Percentiles rank a stretch among this genome's conserved stretches.
These are phyloP conservation scores for Drosophila eohydei DNA, from an alignment of 2,888 invertebrate species.

Conservation along the genomic window DNA sequence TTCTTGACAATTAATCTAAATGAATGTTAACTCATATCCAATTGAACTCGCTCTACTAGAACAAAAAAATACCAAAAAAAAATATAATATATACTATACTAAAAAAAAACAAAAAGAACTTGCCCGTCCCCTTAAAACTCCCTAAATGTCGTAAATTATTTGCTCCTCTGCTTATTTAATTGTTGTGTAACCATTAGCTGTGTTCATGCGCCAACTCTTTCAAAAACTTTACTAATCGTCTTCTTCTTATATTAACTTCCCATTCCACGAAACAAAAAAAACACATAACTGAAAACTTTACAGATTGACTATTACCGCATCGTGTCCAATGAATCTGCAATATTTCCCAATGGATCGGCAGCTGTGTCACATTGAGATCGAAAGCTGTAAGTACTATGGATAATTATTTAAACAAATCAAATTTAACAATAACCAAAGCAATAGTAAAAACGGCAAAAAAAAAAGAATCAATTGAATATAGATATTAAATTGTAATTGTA, in stretches of 20 bases:
- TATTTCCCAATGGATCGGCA: slow-evolving; percentile 99
- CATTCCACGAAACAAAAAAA: slow-evolving; percentile 28
- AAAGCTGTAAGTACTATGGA: slow-evolving; percentile 95
- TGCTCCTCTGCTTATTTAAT: slow-evolving; percentile 71
- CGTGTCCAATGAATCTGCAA: slow-evolving; percentile 98
- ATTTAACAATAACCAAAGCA: neutral
- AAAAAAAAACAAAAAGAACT: slow-evolving; percentile 1
- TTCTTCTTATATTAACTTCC: slow-evolving; percentile 23
- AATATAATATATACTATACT: neutral
- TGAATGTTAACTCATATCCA: slow-evolving; percentile 75
- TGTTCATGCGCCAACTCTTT: slow-evolving; percentile 45
- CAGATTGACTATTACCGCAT: slow-evolving; percentile 95
- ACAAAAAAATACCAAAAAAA: slow-evolving; percentile 21
- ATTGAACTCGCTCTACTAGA: slow-evolving; percentile 82
- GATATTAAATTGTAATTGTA: slow-evolving; percentile 38
- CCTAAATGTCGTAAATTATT: slow-evolving; percentile 56
- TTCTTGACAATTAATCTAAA: slow-evolving; percentile 30
- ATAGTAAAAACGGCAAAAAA: slow-evolving; percentile 12
- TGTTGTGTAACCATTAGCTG: slow-evolving; percentile 64
- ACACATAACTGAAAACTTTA: slow-evolving; percentile 23
- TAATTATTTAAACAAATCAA: slow-evolving; percentile 6
- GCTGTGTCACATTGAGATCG: slow-evolving; percentile 97
- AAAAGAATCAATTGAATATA: slow-evolving; percentile 23
- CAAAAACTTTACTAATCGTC: slow-evolving; percentile 49
- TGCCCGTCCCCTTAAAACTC: slow-evolving; percentile 19